Evolutionary conservation across 2,113 vertebrate species (phyloP), one percentile per base, ranked within the genome.

Genomic region (Alligator mississippiensis): DNA sequence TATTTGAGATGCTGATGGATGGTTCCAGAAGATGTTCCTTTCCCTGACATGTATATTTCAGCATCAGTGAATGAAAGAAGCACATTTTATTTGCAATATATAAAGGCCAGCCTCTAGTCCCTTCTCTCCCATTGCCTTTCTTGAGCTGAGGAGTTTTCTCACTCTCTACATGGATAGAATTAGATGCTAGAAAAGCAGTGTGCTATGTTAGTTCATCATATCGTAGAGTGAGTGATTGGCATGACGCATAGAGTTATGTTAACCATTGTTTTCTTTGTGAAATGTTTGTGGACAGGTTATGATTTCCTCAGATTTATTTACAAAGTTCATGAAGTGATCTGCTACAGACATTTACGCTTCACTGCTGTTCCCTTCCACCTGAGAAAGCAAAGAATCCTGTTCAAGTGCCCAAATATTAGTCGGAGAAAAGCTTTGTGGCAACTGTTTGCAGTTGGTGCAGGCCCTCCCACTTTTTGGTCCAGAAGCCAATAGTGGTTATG

Each of bases 291-390:
- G n/a, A 66, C n/a, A 88, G 88, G 90, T 64, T 6, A n/a, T 15
- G 80, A 66, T 93, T 88, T 91, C 80, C 85, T 90, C 91, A 86
- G 93, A 94, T 84, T 79, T 66, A 66, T 66, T 66, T 28, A 66
- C n/a, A 47, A 47, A 47, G 47, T 47, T 47, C 47, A 47, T 47
- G 47, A 47, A 47, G 7, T 47, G 47, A 47, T 47, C 47, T 47
- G 47, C 47, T 47, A 47, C 47, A 47, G 47, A 47, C 47, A 47
- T 47, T 47, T 47, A 47, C 47, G 9, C 47, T 47, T 47, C 47
- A 47, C 47, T 47, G 9, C 6, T 47, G 8, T 47, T 47, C 47
- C 47, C 7, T 47, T 47, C 47, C 47, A 47, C 47, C 47, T 47
- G 47, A 47, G 47, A 47, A 47, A 47, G 47, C 47, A 47, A 47